Evolutionary conservation across 2,113 vertebrate genomes (phyloP).

Genomic region (Xenus cinereus): DNA sequence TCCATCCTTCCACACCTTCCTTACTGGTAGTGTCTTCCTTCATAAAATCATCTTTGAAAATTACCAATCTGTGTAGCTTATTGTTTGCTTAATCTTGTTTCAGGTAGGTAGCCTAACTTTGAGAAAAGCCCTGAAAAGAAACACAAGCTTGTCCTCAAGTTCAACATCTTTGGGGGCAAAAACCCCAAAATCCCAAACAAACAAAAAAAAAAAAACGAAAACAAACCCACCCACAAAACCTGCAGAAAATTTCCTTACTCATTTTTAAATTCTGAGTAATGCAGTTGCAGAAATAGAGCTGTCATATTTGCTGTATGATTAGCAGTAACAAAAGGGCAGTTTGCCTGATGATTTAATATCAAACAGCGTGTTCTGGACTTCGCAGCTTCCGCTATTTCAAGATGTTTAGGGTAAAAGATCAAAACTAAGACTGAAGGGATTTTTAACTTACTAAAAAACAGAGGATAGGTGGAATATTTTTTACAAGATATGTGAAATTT

Average conservation of each 20-base stretch:
- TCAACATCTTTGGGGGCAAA: background rate
- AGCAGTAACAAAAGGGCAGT: background rate
- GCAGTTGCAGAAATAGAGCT: background rate
- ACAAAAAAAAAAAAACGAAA: background rate
- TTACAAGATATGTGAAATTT: background rate
- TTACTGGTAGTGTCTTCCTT: background rate
- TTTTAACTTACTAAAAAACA: fast-evolving
- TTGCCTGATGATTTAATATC: background rate
- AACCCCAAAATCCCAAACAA: too few relatives aligned
- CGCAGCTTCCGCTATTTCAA: background rate
- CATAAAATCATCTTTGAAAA: background rate
- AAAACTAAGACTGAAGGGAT: background rate
- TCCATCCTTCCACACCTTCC: background rate
- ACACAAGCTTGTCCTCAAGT: background rate
- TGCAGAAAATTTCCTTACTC: background rate
- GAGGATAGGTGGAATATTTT: background rate
- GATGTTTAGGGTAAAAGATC: background rate
- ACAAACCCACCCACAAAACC: background rate
- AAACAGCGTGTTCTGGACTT: background rate
- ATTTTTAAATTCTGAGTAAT: background rate
- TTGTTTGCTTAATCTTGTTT: background rate
- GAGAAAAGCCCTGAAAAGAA: background rate
- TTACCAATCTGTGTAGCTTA: background rate
- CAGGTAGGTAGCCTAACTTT: background rate
- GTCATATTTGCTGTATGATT: background rate